Conservation (phyloP, 2,113 vertebrate genomes). For the Candoia aspera region DNA sequence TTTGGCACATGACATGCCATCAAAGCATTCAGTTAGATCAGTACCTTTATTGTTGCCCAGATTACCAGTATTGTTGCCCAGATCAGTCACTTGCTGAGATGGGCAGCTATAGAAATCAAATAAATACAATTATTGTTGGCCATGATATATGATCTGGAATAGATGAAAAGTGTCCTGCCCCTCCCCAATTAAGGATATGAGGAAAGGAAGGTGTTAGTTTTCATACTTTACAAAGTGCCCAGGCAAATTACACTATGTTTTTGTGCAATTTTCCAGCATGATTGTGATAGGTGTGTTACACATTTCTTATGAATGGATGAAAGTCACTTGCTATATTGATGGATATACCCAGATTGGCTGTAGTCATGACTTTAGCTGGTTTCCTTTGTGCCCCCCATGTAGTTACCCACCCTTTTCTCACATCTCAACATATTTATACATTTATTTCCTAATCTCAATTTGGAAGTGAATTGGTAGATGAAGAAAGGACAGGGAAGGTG, state of each 20-base stretch:
- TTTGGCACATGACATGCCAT: background rate
- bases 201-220: background rate
- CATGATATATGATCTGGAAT: background rate
- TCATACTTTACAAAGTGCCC: background rate
- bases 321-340: background rate
- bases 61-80: too few relatives aligned
- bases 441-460: background rate
- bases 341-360: background rate
- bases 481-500: background rate
- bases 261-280: background rate
- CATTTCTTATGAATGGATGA: background rate
- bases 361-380: background rate
- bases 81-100: too few relatives aligned
- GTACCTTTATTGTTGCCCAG: background rate
- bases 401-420: background rate
- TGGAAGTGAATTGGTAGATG: background rate
- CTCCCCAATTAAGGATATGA: background rate
- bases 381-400: background rate
- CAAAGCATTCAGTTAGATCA: background rate
- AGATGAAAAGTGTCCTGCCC: background rate
- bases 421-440: background rate
- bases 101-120: too few relatives aligned
- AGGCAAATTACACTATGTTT: background rate
- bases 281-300: background rate
- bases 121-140: too few relatives aligned